phyloP scores from a whole-genome alignment of 37 sponge, comb jelly and placozoan species.

The Cladorhizidae sp. region DNA sequence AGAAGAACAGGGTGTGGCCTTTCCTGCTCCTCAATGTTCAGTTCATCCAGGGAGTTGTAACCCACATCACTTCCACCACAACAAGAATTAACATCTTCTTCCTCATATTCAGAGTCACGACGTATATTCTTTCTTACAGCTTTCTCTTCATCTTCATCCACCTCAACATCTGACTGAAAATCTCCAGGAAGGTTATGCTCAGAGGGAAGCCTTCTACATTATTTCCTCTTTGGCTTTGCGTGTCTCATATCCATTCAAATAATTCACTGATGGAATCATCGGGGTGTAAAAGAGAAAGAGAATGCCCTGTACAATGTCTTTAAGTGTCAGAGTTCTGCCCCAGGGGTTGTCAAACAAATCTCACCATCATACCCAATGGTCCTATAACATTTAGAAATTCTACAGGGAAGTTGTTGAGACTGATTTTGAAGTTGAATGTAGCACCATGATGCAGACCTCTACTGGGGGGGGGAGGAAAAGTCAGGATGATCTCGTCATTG shows the following conservation, averaged over 20 bases:
- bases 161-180: constrained; percentile 20
- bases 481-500: constrained; percentile 11
- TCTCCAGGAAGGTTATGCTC: constrained; percentile 21
- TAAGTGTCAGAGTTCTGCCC: constrained; percentile 45
- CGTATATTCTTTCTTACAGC: neutral
- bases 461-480: constrained; percentile 28
- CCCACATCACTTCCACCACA: too few species aligned
- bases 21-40: too few species aligned
- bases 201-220: constrained; percentile 32
- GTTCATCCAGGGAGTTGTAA: too few species aligned
- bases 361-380: constrained; percentile 56
- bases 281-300: constrained; percentile 78
- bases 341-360: constrained; percentile 69
- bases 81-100: neutral
- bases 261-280: constrained; percentile 64
- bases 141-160: constrained; percentile 10
- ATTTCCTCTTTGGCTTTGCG: constrained; percentile 24
- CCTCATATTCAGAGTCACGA: neutral
- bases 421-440: constrained; percentile 53
- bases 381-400: constrained; percentile 38
- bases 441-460: constrained; percentile 54
- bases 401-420: constrained; percentile 46
- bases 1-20: too few species aligned
- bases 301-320: constrained; percentile 77
- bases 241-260: constrained; percentile 45